These are phyloP conservation scores for Lordiphosa clarofinis DNA, from an alignment of 1,140 invertebrate genomes.

Conservation along the genomic window DNA sequence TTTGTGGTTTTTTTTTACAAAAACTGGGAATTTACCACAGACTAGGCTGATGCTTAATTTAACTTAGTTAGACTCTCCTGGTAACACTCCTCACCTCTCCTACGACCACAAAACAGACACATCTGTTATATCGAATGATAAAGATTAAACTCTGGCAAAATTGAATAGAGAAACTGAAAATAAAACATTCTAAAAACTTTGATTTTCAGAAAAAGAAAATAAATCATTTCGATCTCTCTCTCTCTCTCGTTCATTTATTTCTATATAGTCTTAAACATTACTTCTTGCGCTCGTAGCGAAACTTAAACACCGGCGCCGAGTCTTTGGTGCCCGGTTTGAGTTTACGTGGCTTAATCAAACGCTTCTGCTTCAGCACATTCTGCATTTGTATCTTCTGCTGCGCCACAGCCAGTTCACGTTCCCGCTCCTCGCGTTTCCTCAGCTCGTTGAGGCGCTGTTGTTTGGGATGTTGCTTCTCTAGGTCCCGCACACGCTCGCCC, in stretches of 20 bases:
- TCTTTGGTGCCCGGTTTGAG: conserved; percentile 85
- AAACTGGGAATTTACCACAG: no score
- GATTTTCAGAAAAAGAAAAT: no score
- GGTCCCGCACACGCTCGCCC: conserved; percentile 85
- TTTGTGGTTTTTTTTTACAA: no score
- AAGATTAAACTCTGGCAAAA: no score
- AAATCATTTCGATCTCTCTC: background rate
- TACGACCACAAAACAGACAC: no score
- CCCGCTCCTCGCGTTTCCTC: conserved; percentile 89
- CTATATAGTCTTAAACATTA: conserved; percentile 3
- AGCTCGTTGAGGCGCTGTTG: conserved; percentile 86
- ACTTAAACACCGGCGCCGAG: conserved; percentile 90
- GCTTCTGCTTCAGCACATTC: conserved; percentile 85
- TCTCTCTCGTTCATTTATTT: background rate
- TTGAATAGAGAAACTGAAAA: no score
- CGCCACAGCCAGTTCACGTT: conserved; percentile 89
- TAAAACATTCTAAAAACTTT: no score
- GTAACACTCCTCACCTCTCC: no score
- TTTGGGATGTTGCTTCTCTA: conserved; percentile 79
- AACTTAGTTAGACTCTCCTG: no score
- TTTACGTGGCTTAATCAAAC: conserved; percentile 84
- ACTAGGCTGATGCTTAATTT: no score
- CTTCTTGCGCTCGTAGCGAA: conserved; percentile 91
- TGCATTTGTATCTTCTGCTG: conserved; percentile 92
- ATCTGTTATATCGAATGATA: no score